These are phyloP conservation scores for Macaria liturata DNA, from an alignment of 2,888 invertebrate genomes.

Conservation along the genomic window DNA sequence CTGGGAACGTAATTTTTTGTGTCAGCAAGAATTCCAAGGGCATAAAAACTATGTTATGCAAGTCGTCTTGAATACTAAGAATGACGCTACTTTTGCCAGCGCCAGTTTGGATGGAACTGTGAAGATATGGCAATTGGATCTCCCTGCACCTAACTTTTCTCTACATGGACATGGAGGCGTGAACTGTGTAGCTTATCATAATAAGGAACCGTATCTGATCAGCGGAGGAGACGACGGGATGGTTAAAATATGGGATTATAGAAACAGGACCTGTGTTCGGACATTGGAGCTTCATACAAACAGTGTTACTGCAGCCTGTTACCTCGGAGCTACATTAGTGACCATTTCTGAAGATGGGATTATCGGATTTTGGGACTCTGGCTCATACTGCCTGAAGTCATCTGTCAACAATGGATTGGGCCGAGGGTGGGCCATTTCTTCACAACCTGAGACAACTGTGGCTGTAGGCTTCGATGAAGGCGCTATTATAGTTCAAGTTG, in stretches of 20 bases:
- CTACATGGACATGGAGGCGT: conserved; percentile 11
- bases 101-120: conserved; percentile 98
- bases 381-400: background rate
- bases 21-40: conserved; percentile 1
- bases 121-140: conserved; percentile 95
- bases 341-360: conserved; percentile 8
- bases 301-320: conserved; percentile 2
- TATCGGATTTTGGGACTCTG: conserved; percentile 4
- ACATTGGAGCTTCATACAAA: conserved; percentile 88
- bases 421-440: conserved; percentile 8
- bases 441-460: background rate
- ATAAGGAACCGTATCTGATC: conserved; percentile 84
- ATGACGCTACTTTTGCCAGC: conserved; percentile 98
- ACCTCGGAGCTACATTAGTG: background rate
- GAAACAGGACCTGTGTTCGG: conserved; percentile 99
- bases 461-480: conserved; percentile 13
- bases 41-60: conserved; percentile 99
- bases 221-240: conserved; percentile 98
- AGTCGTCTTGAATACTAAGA: conserved; percentile 98
- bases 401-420: background rate
- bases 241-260: conserved; percentile 99
- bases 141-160: conserved; percentile 4
- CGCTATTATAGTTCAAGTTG: conserved; percentile 3
- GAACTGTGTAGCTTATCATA: conserved; percentile 8
- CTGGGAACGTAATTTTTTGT: conserved; percentile 90